Evolutionary conservation across 2,888 invertebrate species (phyloP), one percentile per base, ranked within the genome.

Genomic region (Drosophila histrio): DNA sequence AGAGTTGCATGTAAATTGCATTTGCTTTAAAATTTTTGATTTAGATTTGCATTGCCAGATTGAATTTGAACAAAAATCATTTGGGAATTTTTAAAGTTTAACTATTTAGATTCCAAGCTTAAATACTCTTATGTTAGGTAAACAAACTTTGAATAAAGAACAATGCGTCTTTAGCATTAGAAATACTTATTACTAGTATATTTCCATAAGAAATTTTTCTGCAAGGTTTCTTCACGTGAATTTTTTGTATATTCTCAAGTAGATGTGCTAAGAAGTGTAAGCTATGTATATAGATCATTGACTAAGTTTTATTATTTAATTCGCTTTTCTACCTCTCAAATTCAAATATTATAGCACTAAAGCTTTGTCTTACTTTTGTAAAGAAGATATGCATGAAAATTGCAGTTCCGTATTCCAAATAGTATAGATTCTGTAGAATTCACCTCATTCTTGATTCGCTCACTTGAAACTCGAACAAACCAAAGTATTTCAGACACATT

Each of bases 401-500:
- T 41, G 34, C 30, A 53, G 28, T 46, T 26, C 4, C 1, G 11
- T 24, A n/a, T 17, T 8, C 2, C 22, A 22, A 53, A 21, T 15
- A 21, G 21, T 41, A 7, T 32, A 7, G 11, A 43, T 53, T 32
- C 22, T 15, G 8, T 17, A 3, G 4, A 11, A 17, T 28, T 28
- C 3, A 6, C 11, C 8, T 24, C 53, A 21, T 21, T 47, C 38
- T 22, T 30, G 44, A 38, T 46, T 30, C 44, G 13, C 30, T 11
- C 47, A 58, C 44, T 46, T 52, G 56, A 64, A 70, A 15, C 30
- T 28, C 11, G 43, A 47, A 68, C 65, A 47, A 67, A 69, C 30
- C 44, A 62, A 36, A 56, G 57, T 44, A 63, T 50, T 46, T 59
- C 58, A 62, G 61, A 64, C 66, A 76, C 74, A 67, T 85, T 72